Evolutionary conservation across 2,113 vertebrate species (phyloP), one percentile per base, ranked within the genome.

Genomic region (Opisthocomus hoazin): DNA sequence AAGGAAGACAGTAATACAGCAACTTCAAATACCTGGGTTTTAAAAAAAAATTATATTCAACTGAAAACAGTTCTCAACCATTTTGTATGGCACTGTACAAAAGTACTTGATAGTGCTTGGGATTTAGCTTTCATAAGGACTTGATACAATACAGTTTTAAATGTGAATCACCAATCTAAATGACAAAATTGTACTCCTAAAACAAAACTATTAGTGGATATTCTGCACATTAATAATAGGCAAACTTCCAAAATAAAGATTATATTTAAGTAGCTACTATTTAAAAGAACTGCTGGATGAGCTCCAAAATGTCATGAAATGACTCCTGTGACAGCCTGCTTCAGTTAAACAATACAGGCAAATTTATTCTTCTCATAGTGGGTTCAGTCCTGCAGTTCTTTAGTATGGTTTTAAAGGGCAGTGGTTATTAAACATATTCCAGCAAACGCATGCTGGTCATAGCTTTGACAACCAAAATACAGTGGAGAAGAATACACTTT

Each of bases 241-340:
- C 60, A 93, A 75, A 56, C 39, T 60, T 96, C 91, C 86, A 94
- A 94, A 89, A 87, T 60, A 95, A 96, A 95, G 71, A 92, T 56
- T 91, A 41, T 58, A 65, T 89, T 91, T 68, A 81, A 84, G 64
- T 46, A 81, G 69, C 60, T 90, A 75, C 37, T 78, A 89, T 68
- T 73, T 51, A 75, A 68, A 90, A 87, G 39, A 81, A 81, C 64
- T 39, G 6, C 21, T 96, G 76, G 56, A 51, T 78, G 24, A 89
- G 19, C 34, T 89, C 74, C 87, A 89, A 84, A 92, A 41, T 48
- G 24, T 64, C 74, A 56, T 16, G 34, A 74, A 86, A 93, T 61
- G 1, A 81, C 57, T 64, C 84, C 10, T 71, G 51, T 50, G 56
- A 87, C 46, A 54, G 11, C 6, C 76, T 87, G 37, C 37, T 81